Conservation (phyloP, 1,140 invertebrate genomes). For the Lycorma delicatula region DNA sequence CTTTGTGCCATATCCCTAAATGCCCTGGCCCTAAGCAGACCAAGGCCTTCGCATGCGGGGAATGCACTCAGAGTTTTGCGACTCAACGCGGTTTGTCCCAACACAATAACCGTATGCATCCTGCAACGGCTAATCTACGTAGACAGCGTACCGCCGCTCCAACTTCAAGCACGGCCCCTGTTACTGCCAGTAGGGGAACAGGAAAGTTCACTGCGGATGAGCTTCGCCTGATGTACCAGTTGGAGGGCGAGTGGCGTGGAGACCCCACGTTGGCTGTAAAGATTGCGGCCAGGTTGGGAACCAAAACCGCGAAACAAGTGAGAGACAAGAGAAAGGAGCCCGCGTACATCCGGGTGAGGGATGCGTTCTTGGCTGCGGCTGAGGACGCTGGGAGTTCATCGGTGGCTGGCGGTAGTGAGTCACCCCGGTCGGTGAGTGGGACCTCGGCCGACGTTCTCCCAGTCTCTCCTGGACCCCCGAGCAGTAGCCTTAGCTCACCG, state of each 20-base stretch:
- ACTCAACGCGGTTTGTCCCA: background rate
- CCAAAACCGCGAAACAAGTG: background rate
- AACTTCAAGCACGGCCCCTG: background rate
- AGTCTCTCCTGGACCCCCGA: background rate
- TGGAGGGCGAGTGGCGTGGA: background rate
- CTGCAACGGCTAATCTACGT: background rate
- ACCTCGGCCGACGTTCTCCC: background rate
- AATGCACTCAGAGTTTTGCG: background rate
- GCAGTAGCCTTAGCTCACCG: background rate
- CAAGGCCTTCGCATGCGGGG: background rate
- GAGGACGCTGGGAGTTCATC: background rate
- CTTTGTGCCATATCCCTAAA: background rate
- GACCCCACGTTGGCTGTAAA: background rate
- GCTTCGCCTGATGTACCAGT: background rate
- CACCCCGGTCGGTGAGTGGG: background rate
- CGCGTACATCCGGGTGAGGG: background rate
- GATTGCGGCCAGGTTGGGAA: background rate
- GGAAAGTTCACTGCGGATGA: background rate
- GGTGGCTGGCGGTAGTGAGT: background rate
- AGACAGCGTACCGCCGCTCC: background rate
- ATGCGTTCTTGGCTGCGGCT: background rate
- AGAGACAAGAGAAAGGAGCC: background rate
- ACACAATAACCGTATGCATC: background rate
- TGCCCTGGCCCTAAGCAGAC: background rate
- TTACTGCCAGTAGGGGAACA: background rate